Conservation (phyloP, 2,888 invertebrate genomes). For the Clanis bilineata region DNA sequence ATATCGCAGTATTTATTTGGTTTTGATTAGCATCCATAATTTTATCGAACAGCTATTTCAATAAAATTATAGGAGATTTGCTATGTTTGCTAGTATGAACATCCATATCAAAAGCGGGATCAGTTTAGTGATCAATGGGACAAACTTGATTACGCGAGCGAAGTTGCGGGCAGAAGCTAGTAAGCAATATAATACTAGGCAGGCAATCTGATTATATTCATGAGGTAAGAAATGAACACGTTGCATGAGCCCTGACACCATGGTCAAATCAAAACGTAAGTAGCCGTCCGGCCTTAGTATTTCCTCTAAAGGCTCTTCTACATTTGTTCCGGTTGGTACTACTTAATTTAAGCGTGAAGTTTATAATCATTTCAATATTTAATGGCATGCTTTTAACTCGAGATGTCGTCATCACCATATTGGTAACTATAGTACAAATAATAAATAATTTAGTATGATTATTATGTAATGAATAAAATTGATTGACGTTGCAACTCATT, state of each 20-base stretch:
- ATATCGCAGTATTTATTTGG: too few species aligned
- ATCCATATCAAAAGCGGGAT: too few species aligned
- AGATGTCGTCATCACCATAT: not conserved
- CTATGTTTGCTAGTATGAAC: too few species aligned
- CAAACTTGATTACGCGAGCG: too few species aligned
- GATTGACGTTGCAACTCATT: not conserved
- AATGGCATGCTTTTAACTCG: not conserved
- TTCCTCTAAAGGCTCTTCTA: conserved; percentile 48
- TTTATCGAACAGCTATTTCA: too few species aligned
- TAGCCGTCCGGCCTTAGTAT: conserved; percentile 49
- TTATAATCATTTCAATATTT: conserved; percentile 9
- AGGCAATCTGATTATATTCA: conserved; percentile 19
- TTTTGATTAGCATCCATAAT: too few species aligned
- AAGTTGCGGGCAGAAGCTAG: too few species aligned
- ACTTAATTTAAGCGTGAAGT: conserved; percentile 20
- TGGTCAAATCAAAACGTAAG: conserved; percentile 50
- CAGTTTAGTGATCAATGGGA: too few species aligned
- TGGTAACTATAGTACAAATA: not conserved
- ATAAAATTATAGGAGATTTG: too few species aligned
- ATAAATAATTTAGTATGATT: not conserved
- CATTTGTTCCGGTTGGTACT: conserved; percentile 55
- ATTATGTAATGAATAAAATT: not conserved
- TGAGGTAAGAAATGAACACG: conserved; percentile 19
- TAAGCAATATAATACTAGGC: not conserved
- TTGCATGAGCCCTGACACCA: conserved; percentile 56